Evolutionary conservation across 2,797 vertebrate genomes (phyloP).

Genomic region (Thalassophryne amazonica): DNA sequence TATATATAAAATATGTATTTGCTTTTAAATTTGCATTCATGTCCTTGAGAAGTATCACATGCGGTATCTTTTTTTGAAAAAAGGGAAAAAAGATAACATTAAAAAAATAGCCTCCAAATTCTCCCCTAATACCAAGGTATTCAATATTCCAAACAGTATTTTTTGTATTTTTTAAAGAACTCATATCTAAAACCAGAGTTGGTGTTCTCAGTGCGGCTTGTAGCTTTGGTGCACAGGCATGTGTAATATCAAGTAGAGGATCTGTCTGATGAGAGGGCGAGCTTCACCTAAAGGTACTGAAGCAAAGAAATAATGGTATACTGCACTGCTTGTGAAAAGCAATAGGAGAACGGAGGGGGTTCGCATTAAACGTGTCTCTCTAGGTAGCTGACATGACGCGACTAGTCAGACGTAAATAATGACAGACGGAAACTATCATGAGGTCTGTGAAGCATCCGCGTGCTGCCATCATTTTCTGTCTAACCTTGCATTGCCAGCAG

Average conservation of each 20-base stretch:
- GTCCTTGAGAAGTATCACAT: too few relatives aligned
- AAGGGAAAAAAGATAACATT: too few relatives aligned
- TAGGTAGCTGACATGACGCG: constrained; percentile 98
- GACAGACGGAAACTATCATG: constrained; percentile 99
- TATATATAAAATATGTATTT: too few relatives aligned
- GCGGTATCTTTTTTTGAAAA: too few relatives aligned
- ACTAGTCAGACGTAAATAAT: constrained; percentile 99
- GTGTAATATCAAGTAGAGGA: constrained; percentile 83
- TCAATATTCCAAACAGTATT: too few relatives aligned
- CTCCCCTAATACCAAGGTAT: too few relatives aligned
- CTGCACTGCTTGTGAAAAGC: constrained; percentile 83
- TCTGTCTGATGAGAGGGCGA: constrained; percentile 88
- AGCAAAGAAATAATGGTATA: constrained; percentile 96
- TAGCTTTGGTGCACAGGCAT: constrained; percentile 74
- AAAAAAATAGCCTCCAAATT: too few relatives aligned
- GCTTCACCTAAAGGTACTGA: constrained; percentile 96
- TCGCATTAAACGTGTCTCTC: constrained; percentile 92
- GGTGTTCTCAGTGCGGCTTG: constrained; percentile 49
- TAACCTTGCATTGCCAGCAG: constrained; percentile 95
- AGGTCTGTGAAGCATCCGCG: constrained; percentile 99
- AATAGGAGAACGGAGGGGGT: constrained; percentile 74
- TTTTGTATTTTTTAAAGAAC: too few relatives aligned
- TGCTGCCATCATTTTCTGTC: constrained; percentile 95
- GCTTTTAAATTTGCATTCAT: too few relatives aligned
- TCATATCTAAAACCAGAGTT: too few relatives aligned